Evolutionary conservation across 1,140 invertebrate species (phyloP).

Genomic region (Delia radicum): DNA sequence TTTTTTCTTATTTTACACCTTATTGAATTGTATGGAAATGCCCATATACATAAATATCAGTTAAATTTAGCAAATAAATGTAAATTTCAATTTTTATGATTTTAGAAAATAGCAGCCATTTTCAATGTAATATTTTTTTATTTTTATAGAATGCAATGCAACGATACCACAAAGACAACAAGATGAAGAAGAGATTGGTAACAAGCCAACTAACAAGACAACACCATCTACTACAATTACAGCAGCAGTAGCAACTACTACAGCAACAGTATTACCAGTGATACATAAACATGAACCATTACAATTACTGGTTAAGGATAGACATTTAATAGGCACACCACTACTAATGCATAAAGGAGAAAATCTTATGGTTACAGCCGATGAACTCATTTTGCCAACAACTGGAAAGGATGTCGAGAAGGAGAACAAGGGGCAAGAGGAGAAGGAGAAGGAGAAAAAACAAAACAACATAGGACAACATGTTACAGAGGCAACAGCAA

Average conservation of each 20-base stretch:
- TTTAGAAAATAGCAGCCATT: background rate
- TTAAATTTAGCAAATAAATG: background rate
- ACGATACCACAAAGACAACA: background rate
- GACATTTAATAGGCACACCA: slow-evolving; percentile 53
- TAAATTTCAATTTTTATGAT: slow-evolving; percentile 5
- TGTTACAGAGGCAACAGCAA: background rate
- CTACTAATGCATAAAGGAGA: slow-evolving; percentile 52
- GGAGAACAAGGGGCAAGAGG: background rate
- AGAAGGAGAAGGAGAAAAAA: no score
- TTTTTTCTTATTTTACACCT: no score
- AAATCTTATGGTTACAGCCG: slow-evolving; percentile 33
- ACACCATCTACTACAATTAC: background rate
- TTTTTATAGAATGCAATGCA: background rate
- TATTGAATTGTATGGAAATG: no score
- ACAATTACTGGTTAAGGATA: slow-evolving; percentile 51
- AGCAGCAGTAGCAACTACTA: background rate
- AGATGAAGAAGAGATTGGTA: slow-evolving; percentile 1
- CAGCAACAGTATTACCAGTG: slow-evolving; percentile 1
- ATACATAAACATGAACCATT: slow-evolving; percentile 45
- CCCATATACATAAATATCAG: slow-evolving; percentile 11
- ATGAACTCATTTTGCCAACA: slow-evolving; percentile 37
- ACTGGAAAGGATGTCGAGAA: background rate
- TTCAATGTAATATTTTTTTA: background rate
- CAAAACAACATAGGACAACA: background rate
- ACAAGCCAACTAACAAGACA: slow-evolving; percentile 5